These are phyloP conservation scores for Etheostoma perlongum DNA, from an alignment of 2,797 vertebrate species.

Conservation along the genomic window DNA sequence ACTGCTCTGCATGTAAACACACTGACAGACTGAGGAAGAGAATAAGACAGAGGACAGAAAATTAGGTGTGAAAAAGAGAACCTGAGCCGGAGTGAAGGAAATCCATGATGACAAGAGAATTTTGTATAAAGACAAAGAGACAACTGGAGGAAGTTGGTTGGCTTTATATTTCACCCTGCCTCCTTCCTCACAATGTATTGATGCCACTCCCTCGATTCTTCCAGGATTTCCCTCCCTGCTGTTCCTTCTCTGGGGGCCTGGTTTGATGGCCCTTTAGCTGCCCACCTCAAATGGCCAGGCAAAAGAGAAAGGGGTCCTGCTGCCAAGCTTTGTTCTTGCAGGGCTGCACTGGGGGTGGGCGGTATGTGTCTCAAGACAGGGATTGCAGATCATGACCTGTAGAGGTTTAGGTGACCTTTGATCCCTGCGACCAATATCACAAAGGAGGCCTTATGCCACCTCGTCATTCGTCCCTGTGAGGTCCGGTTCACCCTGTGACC, in stretches of 20 bases:
- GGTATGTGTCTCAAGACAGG: slow-evolving; percentile 69
- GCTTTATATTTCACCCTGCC: slow-evolving; percentile 1
- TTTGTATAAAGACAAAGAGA: background rate
- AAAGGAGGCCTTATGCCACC: slow-evolving; percentile 79
- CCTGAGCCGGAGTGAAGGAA: no score
- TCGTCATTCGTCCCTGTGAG: slow-evolving; percentile 78
- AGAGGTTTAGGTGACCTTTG: slow-evolving; percentile 81
- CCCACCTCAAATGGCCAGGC: slow-evolving; percentile 60
- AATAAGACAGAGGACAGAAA: background rate
- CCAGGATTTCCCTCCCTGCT: slow-evolving; percentile 31
- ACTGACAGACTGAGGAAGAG: background rate
- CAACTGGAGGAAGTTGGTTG: background rate
- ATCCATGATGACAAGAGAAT: no score
- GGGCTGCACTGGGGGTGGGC: slow-evolving; percentile 48
- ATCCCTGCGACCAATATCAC: slow-evolving; percentile 71
- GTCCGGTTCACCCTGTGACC: slow-evolving; percentile 74
- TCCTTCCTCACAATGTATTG: slow-evolving; percentile 20
- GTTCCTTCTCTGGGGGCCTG: slow-evolving; percentile 50
- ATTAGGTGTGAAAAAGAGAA: background rate
- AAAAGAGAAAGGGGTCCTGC: slow-evolving; percentile 63
- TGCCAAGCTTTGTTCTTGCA: slow-evolving; percentile 74
- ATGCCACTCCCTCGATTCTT: slow-evolving; percentile 26
- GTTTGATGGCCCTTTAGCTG: slow-evolving; percentile 73
- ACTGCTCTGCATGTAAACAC: no score
- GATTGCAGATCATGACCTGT: slow-evolving; percentile 76